These are phyloP conservation scores for Athalia cordata DNA, from an alignment of 2,888 invertebrate genomes.

Conservation along the genomic window DNA sequence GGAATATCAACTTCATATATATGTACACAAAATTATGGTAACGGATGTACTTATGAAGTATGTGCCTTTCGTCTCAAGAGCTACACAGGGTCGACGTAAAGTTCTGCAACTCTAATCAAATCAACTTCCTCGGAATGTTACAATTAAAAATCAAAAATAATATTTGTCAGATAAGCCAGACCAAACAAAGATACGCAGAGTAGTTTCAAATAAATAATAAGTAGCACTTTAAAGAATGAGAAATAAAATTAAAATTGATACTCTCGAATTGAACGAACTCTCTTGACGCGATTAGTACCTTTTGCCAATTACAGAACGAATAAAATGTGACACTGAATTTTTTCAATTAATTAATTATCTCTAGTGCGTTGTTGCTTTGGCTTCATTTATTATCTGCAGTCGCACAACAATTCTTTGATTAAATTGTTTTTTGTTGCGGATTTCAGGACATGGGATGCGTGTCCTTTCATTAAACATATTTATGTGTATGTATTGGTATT, in stretches of 20 bases:
- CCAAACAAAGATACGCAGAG: neutral
- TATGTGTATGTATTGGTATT: no score
- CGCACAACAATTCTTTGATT: no score
- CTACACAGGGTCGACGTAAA: neutral
- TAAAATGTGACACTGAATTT: no score
- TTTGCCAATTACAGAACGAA: no score
- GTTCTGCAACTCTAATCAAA: neutral
- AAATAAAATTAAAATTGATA: slow-evolving; percentile 11
- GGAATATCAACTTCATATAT: slow-evolving; percentile 18
- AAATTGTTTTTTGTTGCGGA: no score
- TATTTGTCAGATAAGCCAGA: neutral
- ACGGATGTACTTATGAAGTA: slow-evolving; percentile 19
- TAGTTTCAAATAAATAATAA: slow-evolving; percentile 7
- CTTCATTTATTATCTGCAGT: no score
- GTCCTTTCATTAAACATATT: no score
- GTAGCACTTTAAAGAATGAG: neutral
- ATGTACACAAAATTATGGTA: slow-evolving; percentile 22
- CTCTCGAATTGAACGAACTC: no score
- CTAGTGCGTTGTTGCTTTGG: no score
- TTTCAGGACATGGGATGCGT: no score
- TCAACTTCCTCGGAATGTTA: slow-evolving; percentile 16
- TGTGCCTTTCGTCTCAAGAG: slow-evolving; percentile 38
- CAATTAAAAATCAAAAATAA: slow-evolving; percentile 17
- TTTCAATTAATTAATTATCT: no score
- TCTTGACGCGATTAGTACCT: no score